These are phyloP conservation scores for Caenorhabditis brenneri DNA, from an alignment of 1,140 invertebrate species.

Conservation along the genomic window DNA sequence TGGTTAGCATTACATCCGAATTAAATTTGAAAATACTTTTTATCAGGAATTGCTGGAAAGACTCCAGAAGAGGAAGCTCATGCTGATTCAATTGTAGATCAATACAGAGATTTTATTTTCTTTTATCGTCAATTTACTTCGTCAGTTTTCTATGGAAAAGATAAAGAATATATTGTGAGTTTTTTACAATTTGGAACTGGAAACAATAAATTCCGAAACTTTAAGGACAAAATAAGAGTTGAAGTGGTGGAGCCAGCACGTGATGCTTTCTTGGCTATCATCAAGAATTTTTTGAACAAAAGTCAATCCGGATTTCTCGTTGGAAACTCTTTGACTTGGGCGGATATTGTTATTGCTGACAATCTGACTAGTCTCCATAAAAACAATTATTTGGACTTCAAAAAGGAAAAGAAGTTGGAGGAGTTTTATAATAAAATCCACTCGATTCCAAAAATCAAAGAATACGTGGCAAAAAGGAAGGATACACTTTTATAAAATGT, in stretches of 20 bases:
- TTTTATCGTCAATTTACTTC: neutral
- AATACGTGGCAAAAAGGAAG: neutral
- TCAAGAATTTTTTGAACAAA: neutral
- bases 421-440: conserved; percentile 1
- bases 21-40: neutral
- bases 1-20: conserved; percentile 49
- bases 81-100: conserved; percentile 16
- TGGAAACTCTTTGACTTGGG: neutral
- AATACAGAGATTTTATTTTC: conserved; percentile 24
- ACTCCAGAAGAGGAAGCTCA: neutral
- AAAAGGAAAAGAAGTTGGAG: conserved; percentile 5
- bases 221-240: neutral
- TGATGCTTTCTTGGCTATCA: neutral
- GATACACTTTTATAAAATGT: neutral
- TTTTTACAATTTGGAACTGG: neutral
- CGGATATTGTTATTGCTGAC: conserved; percentile 1
- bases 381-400: neutral
- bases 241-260: conserved; percentile 3
- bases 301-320: conserved; percentile 1
- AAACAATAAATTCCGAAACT: neutral
- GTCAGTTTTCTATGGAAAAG: neutral
- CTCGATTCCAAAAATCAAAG: neutral
- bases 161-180: neutral
- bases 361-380: conserved; percentile 1
- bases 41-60: neutral